Evolutionary conservation across 2,888 invertebrate species (phyloP), one percentile per base, ranked within the genome.

Genomic region (Trissolcus japonicus): DNA sequence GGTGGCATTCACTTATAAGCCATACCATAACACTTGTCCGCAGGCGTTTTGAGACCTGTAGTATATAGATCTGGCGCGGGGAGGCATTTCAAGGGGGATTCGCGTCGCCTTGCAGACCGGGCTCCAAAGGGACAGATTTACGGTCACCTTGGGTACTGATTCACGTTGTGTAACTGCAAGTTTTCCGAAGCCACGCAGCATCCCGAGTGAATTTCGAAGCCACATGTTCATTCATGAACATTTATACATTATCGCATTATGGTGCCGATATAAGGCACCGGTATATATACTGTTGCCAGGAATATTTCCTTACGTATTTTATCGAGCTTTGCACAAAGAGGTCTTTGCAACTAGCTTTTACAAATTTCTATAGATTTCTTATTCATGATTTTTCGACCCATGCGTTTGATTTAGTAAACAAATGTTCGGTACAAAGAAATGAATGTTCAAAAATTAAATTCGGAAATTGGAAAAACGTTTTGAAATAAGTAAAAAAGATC

Each of bases 1-100:
- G 86, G 85, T 86, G 86, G 88, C 89, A 89, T 89, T 89, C 89
- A 89, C 88, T 89, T 88, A 89, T 88, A 88, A 87, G 87, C 88
- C 86, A 85, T 88, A 86, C 86, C 86, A 88, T 89, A 88, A 88
- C 88, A 89, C 88, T 89, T 89, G 88, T 88, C 85, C 86, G 83
- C 85, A 79, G 82, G 84, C 86, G 85, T 89, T 88, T 88, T 86
- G 87, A 86, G 83, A 82, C 84, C 82, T 84, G 56, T 68, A 35
- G 73, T 60, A 65, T 74, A 46, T 67, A 57, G 35, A 17, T 46
- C 46, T 66, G 51, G 61, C 55, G 19, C 75, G 80, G 77, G 63
- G 78, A 60, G 76, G 81, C 69, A 78, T 66, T 73, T 54, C 67
- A 13, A 61, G 41, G 59, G 65, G 74, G 67, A 61, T 73, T n/a